Evolutionary conservation across 2,888 invertebrate species (phyloP), one percentile per base, ranked within the genome.

Genomic region (Dasysyrphus tricinctus): DNA sequence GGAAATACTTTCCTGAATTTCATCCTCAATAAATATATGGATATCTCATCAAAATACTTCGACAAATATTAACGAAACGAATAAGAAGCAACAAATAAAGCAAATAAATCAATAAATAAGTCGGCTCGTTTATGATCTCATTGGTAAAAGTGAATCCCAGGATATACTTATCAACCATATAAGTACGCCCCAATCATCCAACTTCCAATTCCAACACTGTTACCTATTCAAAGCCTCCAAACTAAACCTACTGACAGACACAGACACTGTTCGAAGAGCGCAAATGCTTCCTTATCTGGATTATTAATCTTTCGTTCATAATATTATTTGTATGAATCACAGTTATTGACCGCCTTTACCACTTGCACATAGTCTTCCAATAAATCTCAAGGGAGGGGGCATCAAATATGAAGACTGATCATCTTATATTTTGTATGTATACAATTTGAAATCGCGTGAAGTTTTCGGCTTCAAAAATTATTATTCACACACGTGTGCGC

Each of bases 261-360:
- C 6, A 29, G 7, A 54, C 54, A 76, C 59, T 77, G 56, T 80
- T 69, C 56, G 61, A 72, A 54, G 5, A 80, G 72, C 59, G 61
- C 16, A 47, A 65, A 49, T 14, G 16, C 57, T 56, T 85, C 84
- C 80, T 85, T 85, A 85, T 80, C 84, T 76, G 84, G 49, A 49
- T 54, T 72, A 54, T 59, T 76, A 73, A 84, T 80, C 80, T 72
- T 76, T n/a, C 34, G 37, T 56, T 74, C 16, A 37, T 63, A 47
- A n/a, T 61, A 42, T 11, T 29, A 42, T 12, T 6, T 6, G 5
- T 24, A 73, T 85, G 84, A 85, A 80, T 85, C 84, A 85, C 80
- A 73, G 76, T 80, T 74, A 85, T 80, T 80, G 77, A 70, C 77
- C 80, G 74, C 80, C 77, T 78, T 61, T 70, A 78, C 19, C 51